Percentiles rank a stretch among this genome's conserved stretches.
These are phyloP conservation scores for Leucozona laternaria DNA, from an alignment of 2,888 invertebrate species.

Conservation along the genomic window DNA sequence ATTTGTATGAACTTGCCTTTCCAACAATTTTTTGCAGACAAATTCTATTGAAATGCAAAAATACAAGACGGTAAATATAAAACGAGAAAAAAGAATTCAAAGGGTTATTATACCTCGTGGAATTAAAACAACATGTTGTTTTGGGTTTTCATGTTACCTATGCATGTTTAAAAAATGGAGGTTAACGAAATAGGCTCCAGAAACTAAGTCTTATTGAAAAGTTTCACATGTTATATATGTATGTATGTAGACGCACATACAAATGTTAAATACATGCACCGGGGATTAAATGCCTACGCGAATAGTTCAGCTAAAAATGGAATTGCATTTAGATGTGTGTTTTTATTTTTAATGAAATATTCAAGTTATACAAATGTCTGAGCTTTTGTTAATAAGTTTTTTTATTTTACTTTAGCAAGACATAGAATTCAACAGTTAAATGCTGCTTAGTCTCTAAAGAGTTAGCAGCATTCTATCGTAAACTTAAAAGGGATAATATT, in stretches of 20 bases:
- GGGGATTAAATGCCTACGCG: not conserved
- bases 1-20: not conserved
- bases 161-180: not conserved
- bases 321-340: not conserved
- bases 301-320: not conserved
- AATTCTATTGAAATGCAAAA: constrained; percentile 1
- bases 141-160: not conserved
- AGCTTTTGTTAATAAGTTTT: not conserved
- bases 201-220: constrained; percentile 2
- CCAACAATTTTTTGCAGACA: not conserved
- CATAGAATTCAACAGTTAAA: no score
- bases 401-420: not conserved
- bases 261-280: not conserved
- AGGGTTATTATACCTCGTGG: constrained; percentile 17
- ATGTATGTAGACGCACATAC: not conserved
- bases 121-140: constrained; percentile 23
- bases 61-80: not conserved
- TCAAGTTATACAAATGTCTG: not conserved
- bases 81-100: constrained; percentile 13
- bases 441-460: no score
- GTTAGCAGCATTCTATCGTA: no score
- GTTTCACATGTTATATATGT: not conserved
- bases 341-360: not conserved
- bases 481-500: no score
- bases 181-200: constrained; percentile 7